A percentile compares a stretch with the other conserved stretches of the same genome.
Evolutionary conservation across 2,113 vertebrate genomes (phyloP).

Genomic region (Marmota monax): DNA sequence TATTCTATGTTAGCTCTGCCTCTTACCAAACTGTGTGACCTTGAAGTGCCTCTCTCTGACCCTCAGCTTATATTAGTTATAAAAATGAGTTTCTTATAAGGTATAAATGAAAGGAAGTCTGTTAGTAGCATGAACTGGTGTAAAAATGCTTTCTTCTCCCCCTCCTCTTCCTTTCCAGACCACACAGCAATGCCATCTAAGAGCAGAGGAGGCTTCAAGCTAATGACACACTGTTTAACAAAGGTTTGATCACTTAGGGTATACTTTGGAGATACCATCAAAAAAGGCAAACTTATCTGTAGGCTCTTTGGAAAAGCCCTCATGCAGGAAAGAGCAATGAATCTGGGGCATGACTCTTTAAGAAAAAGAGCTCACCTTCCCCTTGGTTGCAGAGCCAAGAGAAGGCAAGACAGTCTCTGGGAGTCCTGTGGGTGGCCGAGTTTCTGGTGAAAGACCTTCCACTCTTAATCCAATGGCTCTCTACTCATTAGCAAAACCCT

Average conservation of each 20-base stretch:
- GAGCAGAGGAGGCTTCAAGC: not conserved
- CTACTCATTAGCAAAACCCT: not conserved
- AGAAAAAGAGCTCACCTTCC: not conserved
- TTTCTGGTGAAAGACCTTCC: not conserved
- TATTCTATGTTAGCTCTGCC: slow-evolving; percentile 38
- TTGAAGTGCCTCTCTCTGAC: slow-evolving; percentile 5
- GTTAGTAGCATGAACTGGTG: not conserved
- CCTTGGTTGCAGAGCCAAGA: not conserved
- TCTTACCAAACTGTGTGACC: slow-evolving; percentile 12
- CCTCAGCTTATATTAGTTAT: not conserved
- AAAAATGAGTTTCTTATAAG: slow-evolving; percentile 51
- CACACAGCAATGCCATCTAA: not conserved
- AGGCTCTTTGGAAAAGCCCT: slow-evolving; percentile 1
- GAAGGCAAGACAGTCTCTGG: not conserved
- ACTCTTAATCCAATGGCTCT: not conserved
- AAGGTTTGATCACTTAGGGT: not conserved
- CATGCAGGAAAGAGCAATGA: not conserved
- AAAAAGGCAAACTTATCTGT: not conserved
- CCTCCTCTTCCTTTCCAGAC: not conserved
- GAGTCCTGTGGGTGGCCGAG: not conserved
- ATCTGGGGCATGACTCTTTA: not conserved
- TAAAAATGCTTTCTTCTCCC: not conserved
- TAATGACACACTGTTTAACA: slow-evolving; percentile 34
- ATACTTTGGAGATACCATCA: not conserved
- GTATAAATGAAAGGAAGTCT: slow-evolving; percentile 48